Evolutionary conservation across 2,113 vertebrate species (phyloP), one percentile per base, ranked within the genome.

Genomic region (Tachuris rubrigastra): DNA sequence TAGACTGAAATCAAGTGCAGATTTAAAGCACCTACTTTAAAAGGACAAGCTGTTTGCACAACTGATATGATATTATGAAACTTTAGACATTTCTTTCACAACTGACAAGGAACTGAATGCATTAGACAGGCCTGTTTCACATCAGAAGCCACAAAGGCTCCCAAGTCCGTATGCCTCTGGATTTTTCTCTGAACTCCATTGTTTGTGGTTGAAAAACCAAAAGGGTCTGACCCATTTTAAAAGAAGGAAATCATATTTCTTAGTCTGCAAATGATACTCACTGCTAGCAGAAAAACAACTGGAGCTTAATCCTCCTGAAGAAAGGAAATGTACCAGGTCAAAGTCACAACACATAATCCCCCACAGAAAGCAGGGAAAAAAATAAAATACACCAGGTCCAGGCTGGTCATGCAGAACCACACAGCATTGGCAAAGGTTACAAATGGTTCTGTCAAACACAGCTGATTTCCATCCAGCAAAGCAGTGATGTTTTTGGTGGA

Each of bases 11-110:
- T 22, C 46, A 88, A 96, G 52, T 22, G 41, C n/a, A 75, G 39
- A 59, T 87, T 82, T 93, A 91, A 79, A 86, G 44, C 62, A 86
- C 84, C 72, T 96, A 88, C 50, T 92, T 93, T 71, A 94, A 91
- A 94, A 96, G 62, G 47, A 67, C 87, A 95, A 63, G 73, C 68
- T 90, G 24, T 86, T 96, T 93, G 79, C 23, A 33, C 76, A 92
- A 93, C 37, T 81, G 90, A 96, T 95, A 94, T 20, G 55, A 81
- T 90, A 62, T 97, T 97, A 94, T 71, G 82, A 97, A 97, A 97
- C 95, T 88, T 75, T 7, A 95, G 90, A 60, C 81, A 42, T 84
- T 88, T 95, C 95, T 96, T 97, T 92, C 96, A 91, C 93, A 95
- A 88, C 41, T 63, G 96, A 88, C 35, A 86, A 96, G 75, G 65